Evolutionary conservation across 1,140 invertebrate genomes (phyloP).

Genomic region (Scaptomyza montana): DNA sequence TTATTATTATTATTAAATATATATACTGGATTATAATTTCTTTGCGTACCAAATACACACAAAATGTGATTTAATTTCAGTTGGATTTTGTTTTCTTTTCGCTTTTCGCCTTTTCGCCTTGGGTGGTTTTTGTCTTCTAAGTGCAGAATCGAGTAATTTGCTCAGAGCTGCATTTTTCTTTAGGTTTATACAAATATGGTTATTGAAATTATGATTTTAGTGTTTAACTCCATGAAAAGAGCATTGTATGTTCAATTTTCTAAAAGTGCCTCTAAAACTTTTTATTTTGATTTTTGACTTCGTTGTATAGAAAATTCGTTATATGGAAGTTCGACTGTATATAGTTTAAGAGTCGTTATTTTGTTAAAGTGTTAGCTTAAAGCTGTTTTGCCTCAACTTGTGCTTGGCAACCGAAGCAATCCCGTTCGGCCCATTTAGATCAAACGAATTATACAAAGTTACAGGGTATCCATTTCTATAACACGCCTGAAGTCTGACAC

Average conservation of each 20-base stretch:
- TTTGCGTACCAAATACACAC: conserved; percentile 78
- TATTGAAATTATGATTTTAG: no score
- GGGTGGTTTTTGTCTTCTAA: no score
- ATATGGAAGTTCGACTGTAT: no score
- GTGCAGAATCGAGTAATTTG: no score
- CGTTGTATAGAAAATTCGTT: no score
- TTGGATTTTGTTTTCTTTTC: conserved; percentile 6
- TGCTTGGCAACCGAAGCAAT: conserved; percentile 5
- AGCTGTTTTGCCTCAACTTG: conserved; percentile 36
- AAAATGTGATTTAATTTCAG: conserved; percentile 69
- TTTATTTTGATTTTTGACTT: conserved; percentile 10
- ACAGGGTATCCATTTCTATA: conserved; percentile 55
- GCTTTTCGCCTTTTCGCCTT: not conserved
- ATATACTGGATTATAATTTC: conserved; percentile 58
- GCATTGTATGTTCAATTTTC: no score
- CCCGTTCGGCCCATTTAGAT: conserved; percentile 6
- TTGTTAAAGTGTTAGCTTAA: conserved; percentile 65
- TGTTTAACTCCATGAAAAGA: no score
- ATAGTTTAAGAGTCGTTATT: conserved; percentile 40
- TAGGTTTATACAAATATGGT: no score
- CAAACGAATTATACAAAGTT: conserved; percentile 41
- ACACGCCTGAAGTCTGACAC: not conserved
- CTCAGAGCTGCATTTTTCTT: no score
- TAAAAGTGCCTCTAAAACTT: conserved; percentile 40
- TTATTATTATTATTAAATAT: conserved; percentile 60